Evolutionary conservation across 2,888 invertebrate genomes (phyloP).

Genomic region (Yponomeuta evonymella): DNA sequence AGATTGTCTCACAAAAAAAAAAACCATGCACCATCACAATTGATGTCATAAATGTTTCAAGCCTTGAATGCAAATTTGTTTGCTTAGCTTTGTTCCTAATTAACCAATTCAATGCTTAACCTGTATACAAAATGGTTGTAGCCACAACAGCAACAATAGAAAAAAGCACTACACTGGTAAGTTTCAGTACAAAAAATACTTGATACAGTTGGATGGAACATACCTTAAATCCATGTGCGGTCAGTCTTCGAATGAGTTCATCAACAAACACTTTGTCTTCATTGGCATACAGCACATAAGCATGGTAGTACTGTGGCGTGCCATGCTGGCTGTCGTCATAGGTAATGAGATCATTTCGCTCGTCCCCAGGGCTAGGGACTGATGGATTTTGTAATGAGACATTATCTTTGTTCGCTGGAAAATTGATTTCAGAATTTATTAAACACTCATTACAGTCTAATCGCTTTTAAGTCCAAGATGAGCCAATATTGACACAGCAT

Average conservation of each 20-base stretch:
- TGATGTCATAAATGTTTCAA: no score
- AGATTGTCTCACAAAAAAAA: no score
- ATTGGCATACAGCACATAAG: slow-evolving; percentile 84
- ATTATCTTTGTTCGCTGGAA: slow-evolving; percentile 17
- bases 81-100: no score
- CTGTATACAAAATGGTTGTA: no score
- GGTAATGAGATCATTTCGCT: slow-evolving; percentile 45
- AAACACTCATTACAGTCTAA: no score
- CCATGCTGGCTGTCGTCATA: slow-evolving; percentile 72
- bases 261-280: slow-evolving; percentile 83
- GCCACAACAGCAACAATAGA: no score
- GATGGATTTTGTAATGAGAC: slow-evolving; percentile 16
- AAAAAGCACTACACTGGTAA: not conserved
- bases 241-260: slow-evolving; percentile 78
- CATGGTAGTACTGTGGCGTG: slow-evolving; percentile 81
- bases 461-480: no score
- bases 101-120: no score
- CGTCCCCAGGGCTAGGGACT: slow-evolving; percentile 20
- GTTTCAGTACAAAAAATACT: not conserved
- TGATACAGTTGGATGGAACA: not conserved
- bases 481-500: no score
- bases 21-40: no score
- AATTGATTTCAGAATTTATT: not conserved
- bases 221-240: slow-evolving; percentile 80
- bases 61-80: no score